Evolutionary conservation across 2,113 vertebrate genomes (phyloP), one percentile per base, ranked within the genome.

Genomic region (Siphamia tubifer): DNA sequence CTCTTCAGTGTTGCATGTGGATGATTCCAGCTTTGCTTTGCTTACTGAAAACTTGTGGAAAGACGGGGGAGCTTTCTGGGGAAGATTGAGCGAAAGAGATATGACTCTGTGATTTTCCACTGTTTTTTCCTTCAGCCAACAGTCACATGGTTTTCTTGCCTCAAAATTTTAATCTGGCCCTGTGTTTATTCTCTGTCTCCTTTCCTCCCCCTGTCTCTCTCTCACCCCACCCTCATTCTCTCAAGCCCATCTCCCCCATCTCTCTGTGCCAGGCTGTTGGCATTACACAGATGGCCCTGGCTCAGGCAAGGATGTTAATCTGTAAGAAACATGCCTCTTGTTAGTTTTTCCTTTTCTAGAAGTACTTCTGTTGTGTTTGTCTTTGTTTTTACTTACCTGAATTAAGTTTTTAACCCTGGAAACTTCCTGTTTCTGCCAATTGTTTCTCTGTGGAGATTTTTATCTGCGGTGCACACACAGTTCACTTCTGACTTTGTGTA

Each of bases 201-300:
- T 30, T 55, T 12, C 9, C 15, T 51, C 28, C 1, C 20, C 21
- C 24, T 43, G 25, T 63, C 21, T 27, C 44, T 34, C 27, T 38
- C 23, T 47, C 45, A 25, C 47, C 44, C 38, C 34, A 6, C 25
- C 68, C 47, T 32, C 74, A 32, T 48, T 47, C 49, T 64, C 56
- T 65, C 45, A 15, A 68, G 10, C 54, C 60, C 69, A 39, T 83
- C 65, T 74, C 77, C 63, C 57, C 66, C 52, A 66, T 53, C 56
- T 67, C 24, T 79, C 49, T 36, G 20, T 84, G 75, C 71, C 77
- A 83, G 63, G 49, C 66, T 64, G 28, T 74, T 84, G 77, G 76
- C 70, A 71, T 68, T 79, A 79, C 72, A 77, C 84, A 88, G 84
- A 86, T 86, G 87, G 79, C 52, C 53, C 40, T 83, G 66, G 69